Percentiles rank a stretch among this genome's conserved stretches.
Evolutionary conservation across 2,113 vertebrate genomes (phyloP).

Genomic region (Baryphthengus martii): DNA sequence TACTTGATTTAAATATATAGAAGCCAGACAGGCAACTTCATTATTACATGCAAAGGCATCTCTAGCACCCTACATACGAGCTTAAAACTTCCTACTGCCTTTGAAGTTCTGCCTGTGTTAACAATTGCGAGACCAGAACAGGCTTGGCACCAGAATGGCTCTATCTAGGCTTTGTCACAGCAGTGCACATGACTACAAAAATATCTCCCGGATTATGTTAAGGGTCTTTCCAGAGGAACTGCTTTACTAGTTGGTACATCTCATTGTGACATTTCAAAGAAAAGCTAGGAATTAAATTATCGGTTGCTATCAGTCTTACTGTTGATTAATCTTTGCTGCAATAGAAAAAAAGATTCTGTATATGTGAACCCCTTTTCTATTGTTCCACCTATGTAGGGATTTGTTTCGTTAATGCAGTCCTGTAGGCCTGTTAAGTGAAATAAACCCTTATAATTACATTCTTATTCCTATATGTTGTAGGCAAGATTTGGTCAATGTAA

Average conservation of each 20-base stretch:
- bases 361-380: background rate
- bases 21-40: background rate
- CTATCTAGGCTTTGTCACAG: background rate
- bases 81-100: background rate
- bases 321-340: background rate
- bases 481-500: background rate
- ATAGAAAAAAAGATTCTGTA: background rate
- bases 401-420: background rate
- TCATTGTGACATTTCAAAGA: background rate
- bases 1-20: background rate
- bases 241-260: background rate
- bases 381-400: background rate
- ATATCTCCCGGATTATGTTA: background rate
- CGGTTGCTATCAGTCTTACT: background rate
- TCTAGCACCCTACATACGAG: background rate
- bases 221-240: background rate
- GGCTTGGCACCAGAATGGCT: background rate
- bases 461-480: background rate
- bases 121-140: accelerated
- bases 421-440: background rate
- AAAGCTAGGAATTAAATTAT: background rate
- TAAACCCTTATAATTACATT: background rate
- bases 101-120: background rate
- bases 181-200: background rate
- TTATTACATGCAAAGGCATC: background rate